Percentiles rank a stretch among this genome's conserved stretches.
phyloP scores from a whole-genome alignment of 2,888 invertebrate genomes.

The Sarcophaga carnaria region DNA sequence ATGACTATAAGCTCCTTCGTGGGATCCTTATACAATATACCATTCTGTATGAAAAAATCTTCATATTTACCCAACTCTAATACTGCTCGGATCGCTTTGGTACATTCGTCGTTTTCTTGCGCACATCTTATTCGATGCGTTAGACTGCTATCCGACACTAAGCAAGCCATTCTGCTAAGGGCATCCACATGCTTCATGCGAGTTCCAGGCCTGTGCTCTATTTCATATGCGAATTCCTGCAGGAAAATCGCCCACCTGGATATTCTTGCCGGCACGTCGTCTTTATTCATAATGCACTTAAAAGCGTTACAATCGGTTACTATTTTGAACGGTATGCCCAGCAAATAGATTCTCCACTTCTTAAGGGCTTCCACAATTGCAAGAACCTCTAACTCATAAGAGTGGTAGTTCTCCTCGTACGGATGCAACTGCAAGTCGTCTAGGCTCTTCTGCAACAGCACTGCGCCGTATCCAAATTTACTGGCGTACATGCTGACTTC shows the following conservation, averaged over 20 bases:
- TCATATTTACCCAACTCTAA: slow-evolving; percentile 32
- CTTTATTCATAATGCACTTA: too few relatives aligned
- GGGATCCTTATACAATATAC: neutral
- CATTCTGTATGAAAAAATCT: slow-evolving; percentile 56
- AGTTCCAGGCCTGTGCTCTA: slow-evolving; percentile 67
- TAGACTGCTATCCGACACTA: slow-evolving; percentile 42
- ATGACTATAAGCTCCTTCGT: too few relatives aligned
- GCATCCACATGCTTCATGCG: slow-evolving; percentile 65
- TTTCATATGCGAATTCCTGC: slow-evolving; percentile 34
- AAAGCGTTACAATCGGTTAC: too few relatives aligned
- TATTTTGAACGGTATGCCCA: too few relatives aligned
- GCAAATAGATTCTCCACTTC: too few relatives aligned
- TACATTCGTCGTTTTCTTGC: slow-evolving; percentile 16
- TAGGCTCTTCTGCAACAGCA: slow-evolving; percentile 61
- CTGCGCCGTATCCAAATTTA: slow-evolving; percentile 64
- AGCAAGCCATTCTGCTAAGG: slow-evolving; percentile 39
- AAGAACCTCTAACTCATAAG: too few relatives aligned
- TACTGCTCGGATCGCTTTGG: slow-evolving; percentile 12
- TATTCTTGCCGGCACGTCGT: slow-evolving; percentile 18
- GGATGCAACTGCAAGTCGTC: slow-evolving; percentile 73
- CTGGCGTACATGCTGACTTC: slow-evolving; percentile 69
- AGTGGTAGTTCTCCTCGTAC: too few relatives aligned
- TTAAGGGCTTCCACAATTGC: too few relatives aligned
- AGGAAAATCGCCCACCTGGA: neutral
- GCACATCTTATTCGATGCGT: slow-evolving; percentile 23